These are phyloP conservation scores for Schizothorax lantsangensis DNA, from an alignment of 2,797 vertebrate species.

Conservation along the genomic window DNA sequence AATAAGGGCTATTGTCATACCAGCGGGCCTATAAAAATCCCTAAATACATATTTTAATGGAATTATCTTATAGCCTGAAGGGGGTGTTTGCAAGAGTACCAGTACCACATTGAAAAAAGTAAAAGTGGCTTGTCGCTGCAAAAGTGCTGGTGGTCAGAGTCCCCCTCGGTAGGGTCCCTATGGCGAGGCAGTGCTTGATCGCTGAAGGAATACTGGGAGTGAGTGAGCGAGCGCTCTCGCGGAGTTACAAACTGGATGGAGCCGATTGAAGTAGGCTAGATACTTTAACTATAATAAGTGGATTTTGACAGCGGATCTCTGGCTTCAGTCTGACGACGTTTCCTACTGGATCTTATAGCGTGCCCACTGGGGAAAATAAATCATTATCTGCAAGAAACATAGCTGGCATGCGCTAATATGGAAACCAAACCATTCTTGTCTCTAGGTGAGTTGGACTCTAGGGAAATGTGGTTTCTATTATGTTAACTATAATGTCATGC, in stretches of 20 bases:
- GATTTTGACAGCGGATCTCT: conserved; percentile 58
- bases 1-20: not conserved
- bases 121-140: conserved; percentile 49
- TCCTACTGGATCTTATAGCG: conserved; percentile 53
- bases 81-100: not conserved
- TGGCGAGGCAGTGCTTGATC: conserved; percentile 44
- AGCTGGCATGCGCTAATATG: conserved; percentile 82
- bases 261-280: conserved; percentile 38
- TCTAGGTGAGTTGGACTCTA: conserved; percentile 78
- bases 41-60: not conserved
- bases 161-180: conserved; percentile 61
- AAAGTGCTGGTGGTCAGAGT: conserved; percentile 48
- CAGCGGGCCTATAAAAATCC: not conserved
- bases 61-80: not conserved
- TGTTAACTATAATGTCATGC: conserved; percentile 11
- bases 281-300: conserved; percentile 54
- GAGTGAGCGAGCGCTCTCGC: conserved; percentile 46
- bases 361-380: conserved; percentile 32
- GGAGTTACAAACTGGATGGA: conserved; percentile 51
- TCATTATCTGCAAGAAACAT: conserved; percentile 40
- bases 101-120: not conserved
- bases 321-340: conserved; percentile 12
- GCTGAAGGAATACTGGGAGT: conserved; percentile 45
- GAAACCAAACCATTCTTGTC: conserved; percentile 88
- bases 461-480: conserved; percentile 52